Conservation (phyloP, 23 tunicate species). For the Trididemnum clinides region DNA sequence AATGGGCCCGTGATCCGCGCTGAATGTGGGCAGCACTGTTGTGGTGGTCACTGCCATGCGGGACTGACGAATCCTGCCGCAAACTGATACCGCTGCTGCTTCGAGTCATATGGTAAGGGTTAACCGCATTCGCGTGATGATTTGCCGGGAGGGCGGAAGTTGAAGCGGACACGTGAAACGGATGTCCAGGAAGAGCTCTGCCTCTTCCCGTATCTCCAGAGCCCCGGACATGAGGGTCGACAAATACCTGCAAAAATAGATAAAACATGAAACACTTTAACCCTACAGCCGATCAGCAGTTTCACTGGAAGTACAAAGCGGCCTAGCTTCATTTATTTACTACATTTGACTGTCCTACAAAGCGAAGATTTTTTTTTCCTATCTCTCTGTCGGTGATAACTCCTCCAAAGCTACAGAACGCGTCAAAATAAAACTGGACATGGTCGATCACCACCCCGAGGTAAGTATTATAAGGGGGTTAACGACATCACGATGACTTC, state of each 20-base stretch:
- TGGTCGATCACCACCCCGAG: no score
- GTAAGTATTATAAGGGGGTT: no score
- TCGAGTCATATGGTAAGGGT: constrained; percentile 47
- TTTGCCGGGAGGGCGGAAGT: constrained; percentile 61
- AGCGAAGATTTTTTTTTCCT: no score
- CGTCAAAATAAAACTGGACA: no score
- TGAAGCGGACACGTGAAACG: constrained; percentile 80
- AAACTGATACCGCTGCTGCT: constrained; percentile 90
- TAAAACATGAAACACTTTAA: no score
- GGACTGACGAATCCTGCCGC: constrained; percentile 7
- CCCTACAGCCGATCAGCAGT: no score
- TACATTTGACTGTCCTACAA: no score
- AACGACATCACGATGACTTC: no score
- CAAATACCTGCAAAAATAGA: constrained; percentile 49
- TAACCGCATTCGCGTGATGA: neutral
- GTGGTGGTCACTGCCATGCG: neutral
- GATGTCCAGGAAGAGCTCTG: neutral
- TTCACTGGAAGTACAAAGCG: no score
- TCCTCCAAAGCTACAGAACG: no score
- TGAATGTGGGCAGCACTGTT: constrained; percentile 52
- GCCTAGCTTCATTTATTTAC: no score
- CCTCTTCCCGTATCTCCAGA: neutral
- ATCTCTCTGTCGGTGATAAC: no score
- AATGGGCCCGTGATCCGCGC: constrained; percentile 49
- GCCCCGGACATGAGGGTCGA: constrained; percentile 57